Percentiles rank a stretch among this genome's conserved stretches.
Conservation (phyloP, 2,888 invertebrate species). For the Chesias legatella region DNA sequence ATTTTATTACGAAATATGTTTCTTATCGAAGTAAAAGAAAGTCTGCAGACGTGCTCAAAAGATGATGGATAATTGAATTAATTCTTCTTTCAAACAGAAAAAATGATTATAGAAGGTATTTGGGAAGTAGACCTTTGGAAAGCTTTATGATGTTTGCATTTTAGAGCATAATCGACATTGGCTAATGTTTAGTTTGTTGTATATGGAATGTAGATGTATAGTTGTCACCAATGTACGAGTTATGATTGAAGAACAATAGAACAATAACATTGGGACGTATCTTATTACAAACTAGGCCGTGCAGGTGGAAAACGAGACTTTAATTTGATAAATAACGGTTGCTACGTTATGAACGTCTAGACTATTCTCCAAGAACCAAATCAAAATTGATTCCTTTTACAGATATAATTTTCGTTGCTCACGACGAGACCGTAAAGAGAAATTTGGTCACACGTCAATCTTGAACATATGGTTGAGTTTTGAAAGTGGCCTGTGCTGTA, state of each 20-base stretch:
- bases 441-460: conserved; percentile 70
- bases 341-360: conserved; percentile 13
- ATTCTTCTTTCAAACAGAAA: too few relatives aligned
- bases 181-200: background rate
- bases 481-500: conserved; percentile 70
- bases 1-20: too few relatives aligned
- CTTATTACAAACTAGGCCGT: conserved; percentile 37
- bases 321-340: conserved; percentile 21
- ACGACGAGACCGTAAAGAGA: conserved; percentile 42
- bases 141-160: too few relatives aligned
- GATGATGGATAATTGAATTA: too few relatives aligned
- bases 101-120: too few relatives aligned
- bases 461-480: conserved; percentile 71
- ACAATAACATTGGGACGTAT: conserved; percentile 35
- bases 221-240: conserved; percentile 5
- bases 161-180: too few relatives aligned
- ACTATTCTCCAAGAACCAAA: background rate
- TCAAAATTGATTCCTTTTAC: conserved; percentile 10
- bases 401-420: conserved; percentile 11
- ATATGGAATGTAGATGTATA: background rate
- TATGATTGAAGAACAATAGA: conserved; percentile 27
- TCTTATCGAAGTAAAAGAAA: too few relatives aligned
- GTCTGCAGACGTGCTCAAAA: too few relatives aligned
- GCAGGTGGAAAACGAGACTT: conserved; percentile 28
- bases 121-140: too few relatives aligned